phyloP scores from a whole-genome alignment of 1,140 invertebrate species.

The Sipha flava region DNA sequence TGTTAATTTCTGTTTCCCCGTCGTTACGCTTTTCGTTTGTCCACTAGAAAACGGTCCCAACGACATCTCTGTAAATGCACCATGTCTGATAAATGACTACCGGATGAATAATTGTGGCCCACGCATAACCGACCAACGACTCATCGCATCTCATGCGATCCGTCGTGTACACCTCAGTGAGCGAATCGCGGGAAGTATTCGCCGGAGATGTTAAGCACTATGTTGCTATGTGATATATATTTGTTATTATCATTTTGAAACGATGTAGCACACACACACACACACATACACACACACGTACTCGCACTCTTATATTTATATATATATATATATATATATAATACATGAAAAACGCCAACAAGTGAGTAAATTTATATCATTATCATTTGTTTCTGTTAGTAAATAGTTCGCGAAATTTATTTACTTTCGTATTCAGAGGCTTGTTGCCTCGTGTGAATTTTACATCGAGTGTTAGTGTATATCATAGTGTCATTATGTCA shows the following conservation, averaged over 20 bases:
- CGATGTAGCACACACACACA: not conserved
- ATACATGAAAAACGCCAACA: slow-evolving; percentile 24
- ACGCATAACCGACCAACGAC: not conserved
- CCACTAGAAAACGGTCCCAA: no score
- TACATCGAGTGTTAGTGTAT: not conserved
- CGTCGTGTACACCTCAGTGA: not conserved
- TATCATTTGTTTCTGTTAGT: not conserved
- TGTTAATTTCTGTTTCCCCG: not conserved
- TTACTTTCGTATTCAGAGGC: not conserved
- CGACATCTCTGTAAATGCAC: no score
- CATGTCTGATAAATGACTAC: not conserved
- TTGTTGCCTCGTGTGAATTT: not conserved
- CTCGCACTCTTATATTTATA: no score
- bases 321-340: no score
- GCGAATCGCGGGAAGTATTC: not conserved
- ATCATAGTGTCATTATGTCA: no score
- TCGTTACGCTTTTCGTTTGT: not conserved
- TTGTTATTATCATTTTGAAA: not conserved
- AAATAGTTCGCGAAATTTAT: not conserved
- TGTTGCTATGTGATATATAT: not conserved
- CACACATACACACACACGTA: not conserved
- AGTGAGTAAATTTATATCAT: slow-evolving; percentile 7
- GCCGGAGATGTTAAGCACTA: not conserved
- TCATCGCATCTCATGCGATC: not conserved
- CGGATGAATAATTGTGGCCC: no score